phyloP scores from a whole-genome alignment of 2,113 vertebrate species.

The Physeter macrocephalus region DNA sequence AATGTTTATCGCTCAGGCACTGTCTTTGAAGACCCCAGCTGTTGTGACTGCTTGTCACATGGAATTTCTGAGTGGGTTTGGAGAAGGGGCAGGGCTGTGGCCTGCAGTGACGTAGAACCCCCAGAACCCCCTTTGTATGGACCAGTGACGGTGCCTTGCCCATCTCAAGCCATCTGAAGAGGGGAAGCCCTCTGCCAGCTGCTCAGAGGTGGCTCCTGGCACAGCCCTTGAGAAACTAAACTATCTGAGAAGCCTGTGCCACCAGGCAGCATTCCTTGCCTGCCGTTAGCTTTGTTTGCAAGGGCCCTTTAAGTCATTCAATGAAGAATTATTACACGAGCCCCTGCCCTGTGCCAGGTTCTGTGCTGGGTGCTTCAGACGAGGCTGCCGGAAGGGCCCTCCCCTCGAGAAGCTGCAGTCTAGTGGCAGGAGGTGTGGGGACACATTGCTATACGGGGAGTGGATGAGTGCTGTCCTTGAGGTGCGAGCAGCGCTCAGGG shows the following conservation, averaged over 20 bases:
- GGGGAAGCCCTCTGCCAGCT: not conserved
- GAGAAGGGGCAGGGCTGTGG: not conserved
- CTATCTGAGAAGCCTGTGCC: not conserved
- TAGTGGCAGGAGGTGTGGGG: not conserved
- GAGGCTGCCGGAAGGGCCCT: not conserved
- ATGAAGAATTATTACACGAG: not conserved
- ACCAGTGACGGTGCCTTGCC: not conserved
- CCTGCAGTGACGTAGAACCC: not conserved
- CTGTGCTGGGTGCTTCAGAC: not conserved
- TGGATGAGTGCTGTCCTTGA: too few species aligned
- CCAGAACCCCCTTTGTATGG: not conserved
- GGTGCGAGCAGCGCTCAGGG: not conserved
- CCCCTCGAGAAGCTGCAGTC: not conserved
- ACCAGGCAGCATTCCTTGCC: not conserved
- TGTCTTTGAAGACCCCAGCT: not conserved
- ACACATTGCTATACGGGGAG: fast-evolving
- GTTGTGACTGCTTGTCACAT: not conserved
- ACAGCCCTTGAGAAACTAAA: not conserved
- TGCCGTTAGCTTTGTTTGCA: not conserved
- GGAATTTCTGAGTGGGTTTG: not conserved
- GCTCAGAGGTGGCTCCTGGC: not conserved
- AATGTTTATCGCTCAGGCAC: not conserved
- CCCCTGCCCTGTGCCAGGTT: not conserved
- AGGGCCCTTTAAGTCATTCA: not conserved
- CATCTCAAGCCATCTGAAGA: not conserved